A percentile compares a stretch with the other conserved stretches of the same genome.
phyloP scores from a whole-genome alignment of 2,888 invertebrate species.

The Lissonota sp. region DNA sequence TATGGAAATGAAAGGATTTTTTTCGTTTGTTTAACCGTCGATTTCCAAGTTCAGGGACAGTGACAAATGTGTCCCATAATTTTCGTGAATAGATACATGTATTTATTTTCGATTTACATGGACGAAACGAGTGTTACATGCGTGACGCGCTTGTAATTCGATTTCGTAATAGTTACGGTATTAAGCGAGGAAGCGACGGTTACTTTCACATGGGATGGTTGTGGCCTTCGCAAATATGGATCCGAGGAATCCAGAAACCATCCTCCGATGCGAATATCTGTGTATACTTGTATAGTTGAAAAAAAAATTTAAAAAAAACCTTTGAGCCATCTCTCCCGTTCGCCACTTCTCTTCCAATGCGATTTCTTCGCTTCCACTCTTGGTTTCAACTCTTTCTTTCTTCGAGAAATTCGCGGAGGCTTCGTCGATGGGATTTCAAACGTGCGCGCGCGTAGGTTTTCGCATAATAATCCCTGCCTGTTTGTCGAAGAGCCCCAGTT shows the following conservation, averaged over 20 bases:
- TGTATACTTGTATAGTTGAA: slow-evolving; percentile 5
- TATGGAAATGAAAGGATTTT: no score
- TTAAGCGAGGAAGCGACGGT: slow-evolving; percentile 69
- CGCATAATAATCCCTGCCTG: neutral
- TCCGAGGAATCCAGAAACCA: slow-evolving; percentile 71
- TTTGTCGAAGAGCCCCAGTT: neutral
- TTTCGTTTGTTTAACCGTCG: no score
- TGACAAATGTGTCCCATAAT: no score
- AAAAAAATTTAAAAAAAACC: slow-evolving; percentile 8
- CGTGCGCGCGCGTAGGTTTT: slow-evolving; percentile 32
- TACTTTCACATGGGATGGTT: slow-evolving; percentile 74
- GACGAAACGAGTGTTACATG: slow-evolving; percentile 7
- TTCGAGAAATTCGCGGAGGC: slow-evolving; percentile 36
- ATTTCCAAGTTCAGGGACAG: no score
- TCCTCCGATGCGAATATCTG: slow-evolving; percentile 36
- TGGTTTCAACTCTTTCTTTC: neutral
- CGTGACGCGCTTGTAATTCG: slow-evolving; percentile 51
- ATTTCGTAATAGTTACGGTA: slow-evolving; percentile 66
- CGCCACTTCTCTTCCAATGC: slow-evolving; percentile 3
- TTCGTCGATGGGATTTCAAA: neutral
- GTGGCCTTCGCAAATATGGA: slow-evolving; percentile 72
- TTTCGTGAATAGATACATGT: no score
- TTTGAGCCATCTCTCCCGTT: neutral
- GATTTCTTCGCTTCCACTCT: slow-evolving; percentile 3
- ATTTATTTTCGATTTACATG: slow-evolving; percentile 4